Conservation (phyloP, 2,888 invertebrate species). For the Rotaria magnacalcarata region DNA sequence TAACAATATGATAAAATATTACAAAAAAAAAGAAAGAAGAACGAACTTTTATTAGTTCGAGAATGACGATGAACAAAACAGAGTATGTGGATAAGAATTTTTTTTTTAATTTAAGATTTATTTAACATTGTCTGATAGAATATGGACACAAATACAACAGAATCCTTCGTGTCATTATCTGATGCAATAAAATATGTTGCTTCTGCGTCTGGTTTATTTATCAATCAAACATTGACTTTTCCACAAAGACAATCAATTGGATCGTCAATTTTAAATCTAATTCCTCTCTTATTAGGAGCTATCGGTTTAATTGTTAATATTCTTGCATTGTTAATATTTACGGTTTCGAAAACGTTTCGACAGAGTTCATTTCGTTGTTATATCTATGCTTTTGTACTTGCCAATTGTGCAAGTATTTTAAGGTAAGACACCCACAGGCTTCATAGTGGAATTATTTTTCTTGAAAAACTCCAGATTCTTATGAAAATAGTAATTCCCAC, state of each 20-base stretch:
- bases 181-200: not conserved
- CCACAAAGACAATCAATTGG: not conserved
- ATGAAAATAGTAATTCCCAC: too few relatives aligned
- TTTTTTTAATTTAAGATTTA: too few relatives aligned
- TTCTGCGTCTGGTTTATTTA: not conserved
- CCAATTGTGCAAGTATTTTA: not conserved
- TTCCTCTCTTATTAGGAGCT: not conserved
- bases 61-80: too few relatives aligned
- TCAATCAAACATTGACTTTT: not conserved
- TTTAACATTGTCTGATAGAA: not conserved
- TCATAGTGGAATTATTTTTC: too few relatives aligned
- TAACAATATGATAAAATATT: too few relatives aligned
- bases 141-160: not conserved
- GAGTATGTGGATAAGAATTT: too few relatives aligned
- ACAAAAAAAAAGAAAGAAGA: too few relatives aligned
- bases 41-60: too few relatives aligned
- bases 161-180: not conserved
- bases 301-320: constrained; percentile 10
- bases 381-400: constrained; percentile 3
- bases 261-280: not conserved
- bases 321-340: constrained; percentile 5
- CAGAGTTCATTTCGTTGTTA: constrained; percentile 15
- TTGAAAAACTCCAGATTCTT: too few relatives aligned
- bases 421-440: not conserved
- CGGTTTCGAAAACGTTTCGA: not conserved